Evolutionary conservation across 1,140 invertebrate species (phyloP).

Genomic region (Drosophila sturtevanti): DNA sequence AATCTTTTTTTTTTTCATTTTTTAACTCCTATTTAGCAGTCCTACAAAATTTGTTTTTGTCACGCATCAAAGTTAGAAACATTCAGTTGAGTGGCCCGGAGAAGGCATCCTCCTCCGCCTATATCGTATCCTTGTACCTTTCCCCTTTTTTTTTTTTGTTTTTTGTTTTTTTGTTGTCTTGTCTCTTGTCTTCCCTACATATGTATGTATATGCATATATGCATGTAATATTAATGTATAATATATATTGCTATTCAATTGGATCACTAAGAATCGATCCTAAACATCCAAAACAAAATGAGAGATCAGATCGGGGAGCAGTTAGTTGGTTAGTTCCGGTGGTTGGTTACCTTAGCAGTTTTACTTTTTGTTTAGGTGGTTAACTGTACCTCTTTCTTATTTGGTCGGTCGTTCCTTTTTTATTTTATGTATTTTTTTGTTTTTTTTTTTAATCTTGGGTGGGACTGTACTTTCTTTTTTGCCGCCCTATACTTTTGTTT

Average conservation of each 20-base stretch:
- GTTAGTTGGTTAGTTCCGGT: constrained; percentile 29
- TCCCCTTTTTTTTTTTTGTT: too few species aligned
- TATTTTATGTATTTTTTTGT: constrained; percentile 11
- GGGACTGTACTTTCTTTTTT: constrained; percentile 5
- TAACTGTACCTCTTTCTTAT: constrained; percentile 24
- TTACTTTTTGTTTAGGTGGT: constrained; percentile 29
- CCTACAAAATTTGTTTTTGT: constrained; percentile 41
- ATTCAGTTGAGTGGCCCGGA: constrained; percentile 29
- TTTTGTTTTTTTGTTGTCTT: too few species aligned
- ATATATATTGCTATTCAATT: constrained; percentile 55
- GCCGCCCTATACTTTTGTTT: too few species aligned
- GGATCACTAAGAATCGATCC: constrained; percentile 33
- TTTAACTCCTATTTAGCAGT: constrained; percentile 59
- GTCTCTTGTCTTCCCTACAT: too few species aligned
- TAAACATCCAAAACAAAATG: constrained; percentile 6
- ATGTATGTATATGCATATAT: not conserved
- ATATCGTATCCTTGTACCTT: too few species aligned
- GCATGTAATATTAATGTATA: constrained; percentile 16
- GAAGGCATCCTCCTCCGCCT: too few species aligned
- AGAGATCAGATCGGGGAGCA: not conserved
- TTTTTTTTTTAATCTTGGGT: not conserved
- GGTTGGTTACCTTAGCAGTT: constrained; percentile 9
- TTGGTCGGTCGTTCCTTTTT: constrained; percentile 11
- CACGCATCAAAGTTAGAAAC: constrained; percentile 41
- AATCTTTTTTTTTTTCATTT: not conserved